Conservation (phyloP, 2,888 invertebrate species). For the Melolontha melolontha region DNA sequence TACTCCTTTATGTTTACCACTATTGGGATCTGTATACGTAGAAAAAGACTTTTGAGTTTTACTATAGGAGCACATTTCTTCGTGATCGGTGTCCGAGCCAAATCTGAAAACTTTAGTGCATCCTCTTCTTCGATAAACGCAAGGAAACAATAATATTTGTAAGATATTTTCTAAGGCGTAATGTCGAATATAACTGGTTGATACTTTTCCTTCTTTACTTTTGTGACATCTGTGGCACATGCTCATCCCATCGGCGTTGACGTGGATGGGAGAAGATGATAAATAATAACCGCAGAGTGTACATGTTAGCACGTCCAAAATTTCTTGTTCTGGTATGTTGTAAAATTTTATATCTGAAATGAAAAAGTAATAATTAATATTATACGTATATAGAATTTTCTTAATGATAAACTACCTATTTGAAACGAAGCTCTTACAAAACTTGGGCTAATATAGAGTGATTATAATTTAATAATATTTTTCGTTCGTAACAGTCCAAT, state of each 20-base stretch:
- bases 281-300: constrained; percentile 59
- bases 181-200: constrained; percentile 53
- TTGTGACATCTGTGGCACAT: constrained; percentile 60
- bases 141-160: constrained; percentile 58
- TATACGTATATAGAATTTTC: background rate
- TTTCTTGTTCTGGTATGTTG: constrained; percentile 55
- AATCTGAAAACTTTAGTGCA: constrained; percentile 53
- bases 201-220: constrained; percentile 53
- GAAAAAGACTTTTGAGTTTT: constrained; percentile 29
- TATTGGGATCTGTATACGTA: constrained; percentile 36
- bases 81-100: constrained; percentile 57
- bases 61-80: constrained; percentile 57
- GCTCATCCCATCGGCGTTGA: constrained; percentile 56
- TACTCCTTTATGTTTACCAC: constrained; percentile 54
- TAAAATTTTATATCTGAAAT: constrained; percentile 56
- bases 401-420: too few species aligned
- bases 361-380: constrained; percentile 4
- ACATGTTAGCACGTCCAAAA: constrained; percentile 57
- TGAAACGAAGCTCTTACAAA: too few species aligned
- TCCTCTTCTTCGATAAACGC: constrained; percentile 55
- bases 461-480: too few species aligned
- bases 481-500: too few species aligned
- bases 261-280: constrained; percentile 58
- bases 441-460: too few species aligned
- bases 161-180: constrained; percentile 57